Base-by-base conservation (phyloP, 2,113 vertebrate genomes). In the Dasyurus viverrinus region DNA sequence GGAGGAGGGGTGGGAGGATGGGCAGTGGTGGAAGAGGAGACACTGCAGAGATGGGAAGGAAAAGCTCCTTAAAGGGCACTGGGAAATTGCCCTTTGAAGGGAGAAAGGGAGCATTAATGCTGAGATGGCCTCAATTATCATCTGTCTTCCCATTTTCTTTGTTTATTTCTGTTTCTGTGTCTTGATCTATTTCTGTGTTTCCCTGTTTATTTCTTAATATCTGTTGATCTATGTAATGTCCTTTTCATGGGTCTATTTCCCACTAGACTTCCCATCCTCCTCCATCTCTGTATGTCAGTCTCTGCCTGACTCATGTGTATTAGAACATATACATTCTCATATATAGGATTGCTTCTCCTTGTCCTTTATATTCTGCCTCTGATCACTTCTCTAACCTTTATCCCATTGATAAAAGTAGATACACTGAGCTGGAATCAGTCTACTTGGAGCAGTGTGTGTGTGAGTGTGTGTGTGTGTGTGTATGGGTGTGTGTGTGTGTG, bases 351-450 rank as follows among this genome's bases (percentile, higher is more conserved):
- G 53, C 76, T 11, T 42, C 48, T 53, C 30, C 48, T 24, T 5
- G 9, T n/a, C 89, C 92, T 50, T 94, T 54, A 91, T 89, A 96
- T 91, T 91, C n/a, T 24, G 93, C 92, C 93, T 97, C 97, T 97
- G 97, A 97, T 97, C 50, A 2, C 54, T 22, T 53, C 91, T 93
- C 54, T 89, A 89, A 42, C 27, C n/a, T 3, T 76, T 76, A 76
- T 23, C n/a, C n/a, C 68, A 84, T 2, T 42, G 68, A 68, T 68
- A 68, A 30, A 68, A 68, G 36, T 68, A 11, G 27, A 36, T 27
- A 68, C 57, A 36, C 4, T 68, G 57, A 68, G 22, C 7, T 84
- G 68, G 16, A 42, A 19, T 42, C 68, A 42, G n/a, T 19, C 19
- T 84, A 19, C 19, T 19, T 76, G 60, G 36, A 84, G 68, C n/a